phyloP scores from a whole-genome alignment of 2,113 vertebrate genomes.

The Gasterosteus aculeatus region DNA sequence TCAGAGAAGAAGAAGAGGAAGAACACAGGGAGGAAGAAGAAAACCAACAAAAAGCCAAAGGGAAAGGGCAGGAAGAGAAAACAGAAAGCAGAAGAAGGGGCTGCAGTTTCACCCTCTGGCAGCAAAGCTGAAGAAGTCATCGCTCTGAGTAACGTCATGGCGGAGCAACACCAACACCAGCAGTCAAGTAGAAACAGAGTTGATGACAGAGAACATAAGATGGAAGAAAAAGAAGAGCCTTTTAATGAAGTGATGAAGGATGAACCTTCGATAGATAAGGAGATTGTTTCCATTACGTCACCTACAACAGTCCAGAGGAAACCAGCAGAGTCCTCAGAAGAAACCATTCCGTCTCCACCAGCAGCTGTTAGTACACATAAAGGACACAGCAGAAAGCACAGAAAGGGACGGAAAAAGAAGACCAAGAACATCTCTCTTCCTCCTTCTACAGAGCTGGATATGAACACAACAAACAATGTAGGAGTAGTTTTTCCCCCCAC shows the following conservation, averaged over 20 bases:
- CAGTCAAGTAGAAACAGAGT: slow-evolving; percentile 41
- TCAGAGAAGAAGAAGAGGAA: slow-evolving; percentile 75
- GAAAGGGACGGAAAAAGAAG: slow-evolving; percentile 49
- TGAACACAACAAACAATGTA: slow-evolving; percentile 31
- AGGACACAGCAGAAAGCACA: slow-evolving; percentile 30
- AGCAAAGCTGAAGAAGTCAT: slow-evolving; percentile 58
- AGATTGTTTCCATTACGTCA: slow-evolving; percentile 41
- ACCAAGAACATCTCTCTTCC: slow-evolving; percentile 22
- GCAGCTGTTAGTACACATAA: background rate
- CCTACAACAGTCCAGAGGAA: slow-evolving; percentile 28
- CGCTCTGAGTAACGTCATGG: slow-evolving; percentile 48
- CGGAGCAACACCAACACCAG: slow-evolving; percentile 30
- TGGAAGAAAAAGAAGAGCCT: slow-evolving; percentile 63
- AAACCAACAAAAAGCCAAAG: slow-evolving; percentile 78
- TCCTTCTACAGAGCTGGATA: slow-evolving; percentile 10
- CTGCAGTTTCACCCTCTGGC: slow-evolving; percentile 40
- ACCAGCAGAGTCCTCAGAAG: slow-evolving; percentile 5
- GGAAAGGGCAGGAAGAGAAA: slow-evolving; percentile 77
- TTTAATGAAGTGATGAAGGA: slow-evolving; percentile 80
- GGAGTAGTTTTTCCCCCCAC: slow-evolving; percentile 23
- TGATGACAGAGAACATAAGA: slow-evolving; percentile 49
- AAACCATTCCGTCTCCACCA: slow-evolving; percentile 2
- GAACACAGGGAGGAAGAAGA: slow-evolving; percentile 74
- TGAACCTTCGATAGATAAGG: slow-evolving; percentile 58
- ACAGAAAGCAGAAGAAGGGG: slow-evolving; percentile 63